These are phyloP conservation scores for Ophion ventricosus DNA, from an alignment of 2,888 invertebrate species.

Conservation along the genomic window DNA sequence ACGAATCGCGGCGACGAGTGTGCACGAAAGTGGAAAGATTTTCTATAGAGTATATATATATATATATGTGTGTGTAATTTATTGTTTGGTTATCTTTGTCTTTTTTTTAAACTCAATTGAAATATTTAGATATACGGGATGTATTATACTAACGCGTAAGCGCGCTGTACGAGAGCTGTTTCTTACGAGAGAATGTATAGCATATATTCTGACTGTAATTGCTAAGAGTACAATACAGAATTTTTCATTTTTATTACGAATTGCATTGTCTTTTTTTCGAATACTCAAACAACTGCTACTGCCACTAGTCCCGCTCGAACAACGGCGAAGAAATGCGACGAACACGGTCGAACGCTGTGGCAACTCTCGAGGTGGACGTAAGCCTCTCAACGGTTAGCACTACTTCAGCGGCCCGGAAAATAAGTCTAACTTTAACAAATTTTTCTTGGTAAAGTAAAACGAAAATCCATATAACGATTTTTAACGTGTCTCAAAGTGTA, in stretches of 20 bases:
- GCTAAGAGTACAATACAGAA: constrained; percentile 28
- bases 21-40: constrained; percentile 31
- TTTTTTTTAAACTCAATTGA: constrained; percentile 21
- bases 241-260: constrained; percentile 19
- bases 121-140: constrained; percentile 51
- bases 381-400: neutral
- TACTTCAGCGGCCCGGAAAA: neutral
- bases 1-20: neutral
- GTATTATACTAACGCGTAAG: constrained; percentile 36
- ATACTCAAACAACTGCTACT: neutral
- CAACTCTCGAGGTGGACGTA: neutral
- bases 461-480: neutral
- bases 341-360: neutral
- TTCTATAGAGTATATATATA: constrained; percentile 59
- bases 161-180: constrained; percentile 21
- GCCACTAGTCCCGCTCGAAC: neutral
- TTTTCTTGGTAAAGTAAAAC: neutral
- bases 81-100: constrained; percentile 42
- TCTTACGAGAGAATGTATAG: constrained; percentile 30
- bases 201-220: constrained; percentile 36
- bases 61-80: constrained; percentile 30
- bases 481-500: neutral
- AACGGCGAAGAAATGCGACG: neutral
- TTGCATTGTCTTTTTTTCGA: neutral
- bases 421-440: neutral